A percentile compares a stretch with the other conserved stretches of the same genome.
Evolutionary conservation across 2,113 vertebrate genomes (phyloP).

Genomic region (Elanoides forficatus): DNA sequence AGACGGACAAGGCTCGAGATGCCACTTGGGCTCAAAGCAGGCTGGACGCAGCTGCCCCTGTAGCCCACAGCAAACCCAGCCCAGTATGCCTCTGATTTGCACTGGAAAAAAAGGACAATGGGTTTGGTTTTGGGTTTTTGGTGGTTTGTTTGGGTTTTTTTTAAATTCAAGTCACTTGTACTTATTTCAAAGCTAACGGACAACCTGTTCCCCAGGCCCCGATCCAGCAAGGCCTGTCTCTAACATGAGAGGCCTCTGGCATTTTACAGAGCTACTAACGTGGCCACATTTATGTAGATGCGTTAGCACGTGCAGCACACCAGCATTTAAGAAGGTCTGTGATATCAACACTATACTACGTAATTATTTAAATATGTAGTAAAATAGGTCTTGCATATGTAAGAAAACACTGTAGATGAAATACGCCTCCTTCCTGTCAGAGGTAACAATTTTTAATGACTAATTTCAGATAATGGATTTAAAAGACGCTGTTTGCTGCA

Average conservation of each 20-base stretch:
- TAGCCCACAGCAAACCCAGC: not conserved
- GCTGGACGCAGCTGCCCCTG: accelerated
- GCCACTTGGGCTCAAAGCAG: accelerated
- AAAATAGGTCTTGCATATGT: not conserved
- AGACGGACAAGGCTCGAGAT: accelerated
- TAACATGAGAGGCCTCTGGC: accelerated
- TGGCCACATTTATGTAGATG: accelerated
- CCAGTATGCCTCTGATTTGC: accelerated
- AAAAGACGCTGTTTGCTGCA: not conserved
- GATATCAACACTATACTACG: not conserved
- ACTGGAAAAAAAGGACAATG: accelerated
- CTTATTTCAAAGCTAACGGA: not conserved
- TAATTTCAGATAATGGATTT: not conserved
- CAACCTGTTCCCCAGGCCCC: not conserved
- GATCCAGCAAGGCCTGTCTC: not conserved
- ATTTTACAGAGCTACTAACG: accelerated
- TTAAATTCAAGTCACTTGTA: not conserved
- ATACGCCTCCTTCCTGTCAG: not conserved
- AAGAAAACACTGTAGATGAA: not conserved
- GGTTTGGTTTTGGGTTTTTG: too few species aligned
- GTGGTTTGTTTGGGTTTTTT: too few species aligned
- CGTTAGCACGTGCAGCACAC: accelerated
- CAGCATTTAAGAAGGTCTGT: not conserved
- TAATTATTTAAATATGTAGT: not conserved
- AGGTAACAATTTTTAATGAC: not conserved